Base-by-base conservation (phyloP, 2,797 vertebrate species). In the Crenichthys baileyi region DNA sequence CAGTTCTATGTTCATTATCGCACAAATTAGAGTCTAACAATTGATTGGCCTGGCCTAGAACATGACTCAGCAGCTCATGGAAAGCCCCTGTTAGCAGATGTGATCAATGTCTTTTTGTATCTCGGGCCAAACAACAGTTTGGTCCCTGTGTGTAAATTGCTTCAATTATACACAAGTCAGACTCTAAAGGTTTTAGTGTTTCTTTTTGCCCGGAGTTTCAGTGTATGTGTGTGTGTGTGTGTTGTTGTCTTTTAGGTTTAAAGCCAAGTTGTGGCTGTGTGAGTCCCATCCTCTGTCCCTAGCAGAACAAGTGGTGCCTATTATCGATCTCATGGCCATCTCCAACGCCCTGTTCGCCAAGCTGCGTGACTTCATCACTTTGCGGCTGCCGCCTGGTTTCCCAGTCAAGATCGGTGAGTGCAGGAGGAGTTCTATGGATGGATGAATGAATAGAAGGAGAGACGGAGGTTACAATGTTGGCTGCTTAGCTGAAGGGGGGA, bases 241-340 rank as follows among this genome's bases (percentile, higher is more conserved):
- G 77, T 56, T 72, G 26, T 36, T 20, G 31, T 36, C 31, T 63
- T 79, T 50, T 87, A 99, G 98, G 94, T 98, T 99, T 93, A 98
- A 98, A 93, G 98, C 97, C 0, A 98, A 96, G 0, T 93, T 99
- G 81, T 99, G 98, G 98, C 90, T 99, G 83, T 98, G 98, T 20
- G 98, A 99, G 92, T 93, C 95, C 83, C 98, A 99, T 85, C 98
- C 98, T 1, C 95, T 99, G 73, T 99, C 98, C 0, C 92, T 99
- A 95, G 96, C 96, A 0, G 97, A 98, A 94, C 98, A 99, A 93
- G 97, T 99, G 93, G 97, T 97, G 0, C 98, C 98, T 87, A 99
- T 99, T 91, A 98, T 99, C 13, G 98, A 99, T 95, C 97, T 99
- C 82, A 99, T 99, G 98, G 98, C 98, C 79, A 99, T 99, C 92